Base-by-base conservation (phyloP, 2,888 invertebrate genomes). In the Cyrtodaria siliqua region DNA sequence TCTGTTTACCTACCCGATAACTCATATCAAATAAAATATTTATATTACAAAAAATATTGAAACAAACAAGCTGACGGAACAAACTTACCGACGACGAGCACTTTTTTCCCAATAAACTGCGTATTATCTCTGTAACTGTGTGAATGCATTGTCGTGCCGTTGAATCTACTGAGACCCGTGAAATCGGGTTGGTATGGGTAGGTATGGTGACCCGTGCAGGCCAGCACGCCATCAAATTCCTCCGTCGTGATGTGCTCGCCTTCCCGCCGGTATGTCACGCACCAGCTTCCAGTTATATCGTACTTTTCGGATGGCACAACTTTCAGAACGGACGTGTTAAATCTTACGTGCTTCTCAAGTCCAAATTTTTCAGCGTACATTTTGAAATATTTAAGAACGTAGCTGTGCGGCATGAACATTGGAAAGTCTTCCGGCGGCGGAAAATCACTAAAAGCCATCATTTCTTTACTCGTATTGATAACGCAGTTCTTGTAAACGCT, bases 151-250 rank as follows among this genome's bases (percentile, higher is more conserved):
- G 72, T 70, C 24, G 33, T 63, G 9, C 92, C 92, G 53, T 73
- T 63, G 77, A 93, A 93, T 0, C 50, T 85, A 0, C 91, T 92
- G 59, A 93, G 86, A 9, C 94, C 94, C 2, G 86, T 82, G 78
- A 94, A 90, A 8, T 85, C 60, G 1, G 94, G 94, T 42, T 87
- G 77, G 60, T 92, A 83, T 0, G 94, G 94, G 49, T 90, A 87
- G 0, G 92, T 91, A 79, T 94, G 94, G 78, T 94, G 94, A 2
- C 94, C 94, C 0, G 92, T 92, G 80, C 94, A 94, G 6, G 94
- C 89, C 89, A 94, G 89, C 1, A 94, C 94, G 6, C 92, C 94
- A 75, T 94, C 94, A 83, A 92, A 93, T 8, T 82, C 83, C 55
- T 89, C 87, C 18, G 61, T 63, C 33, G 23, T 55, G 4, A 63